Evolutionary conservation across 2,888 invertebrate species (phyloP), one percentile per base, ranked within the genome.

Genomic region (Gasteruption jaculator): DNA sequence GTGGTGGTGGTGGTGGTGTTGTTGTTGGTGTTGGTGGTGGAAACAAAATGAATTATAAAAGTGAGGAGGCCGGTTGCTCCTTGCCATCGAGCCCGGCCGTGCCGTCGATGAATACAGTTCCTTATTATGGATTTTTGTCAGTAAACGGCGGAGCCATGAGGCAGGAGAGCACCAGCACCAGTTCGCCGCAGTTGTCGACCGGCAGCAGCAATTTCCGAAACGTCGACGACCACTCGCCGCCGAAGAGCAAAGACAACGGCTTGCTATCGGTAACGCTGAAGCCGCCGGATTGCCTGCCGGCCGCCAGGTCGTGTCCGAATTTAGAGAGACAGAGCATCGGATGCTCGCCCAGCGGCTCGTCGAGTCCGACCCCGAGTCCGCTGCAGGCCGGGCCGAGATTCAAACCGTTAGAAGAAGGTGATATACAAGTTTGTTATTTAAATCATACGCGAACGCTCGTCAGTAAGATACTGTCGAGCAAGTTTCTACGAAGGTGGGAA

Each of bases 401-500:
- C 71, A 86, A 85, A 65, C 75, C 86, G 29, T 76, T 86, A 33
- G 74, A 78, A 11, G 86, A 86, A 54, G 86, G 85, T 2, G 79
- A 84, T 48, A 77, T 86, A 25, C 81, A 83, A 61, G 78, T 87
- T 46, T 87, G 86, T 74, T 80, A 83, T 60, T 76, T 87, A 53
- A 85, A 86, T 57, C 86, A 87, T 66, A 83, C 85, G 3, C 75
- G 85, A 52, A 86, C 85, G 22, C 81, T 88, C 43, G 82, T 87
- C 50, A 84, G 83, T 70, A 88, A 88, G 71, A 83, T 88, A 53
- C 75, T 86, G 56, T 83, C 84, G 40, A 82, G 85, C 48, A 85
- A 85, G 68, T 85, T 86, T 65, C 74, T 87, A 25, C 73, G 87
- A 36, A 74, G 86, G 48, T 88, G 86, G 86, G 87, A 88, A 68